A percentile compares a stretch with the other conserved stretches of the same genome.
These are phyloP conservation scores for Lepetodrilus schrolli DNA, from an alignment of 2,888 invertebrate species.

Conservation along the genomic window DNA sequence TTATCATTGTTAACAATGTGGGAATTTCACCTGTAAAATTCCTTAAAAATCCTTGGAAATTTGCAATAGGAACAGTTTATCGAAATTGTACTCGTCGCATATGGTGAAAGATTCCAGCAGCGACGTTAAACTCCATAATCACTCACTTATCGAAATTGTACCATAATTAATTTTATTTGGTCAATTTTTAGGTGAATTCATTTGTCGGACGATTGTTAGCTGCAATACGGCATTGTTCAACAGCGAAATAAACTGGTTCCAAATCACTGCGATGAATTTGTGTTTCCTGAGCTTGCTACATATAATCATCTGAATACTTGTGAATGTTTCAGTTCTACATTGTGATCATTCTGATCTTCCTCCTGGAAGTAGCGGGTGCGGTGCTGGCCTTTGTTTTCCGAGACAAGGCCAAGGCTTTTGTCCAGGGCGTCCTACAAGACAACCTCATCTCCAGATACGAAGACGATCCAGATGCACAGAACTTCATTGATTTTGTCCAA, in stretches of 20 bases:
- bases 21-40: too few species aligned
- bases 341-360: conserved; percentile 89
- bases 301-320: neutral
- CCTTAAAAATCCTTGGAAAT: too few species aligned
- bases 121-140: too few species aligned
- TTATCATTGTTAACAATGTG: too few species aligned
- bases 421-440: conserved; percentile 88
- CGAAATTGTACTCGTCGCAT: too few species aligned
- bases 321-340: conserved; percentile 84
- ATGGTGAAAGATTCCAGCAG: too few species aligned
- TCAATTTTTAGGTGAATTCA: neutral
- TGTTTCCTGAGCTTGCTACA: neutral
- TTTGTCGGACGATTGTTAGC: too few species aligned
- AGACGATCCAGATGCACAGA: conserved; percentile 93
- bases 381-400: conserved; percentile 95
- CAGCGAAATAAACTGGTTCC: too few species aligned
- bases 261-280: neutral
- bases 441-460: conserved; percentile 93
- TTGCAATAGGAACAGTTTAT: too few species aligned
- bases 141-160: neutral
- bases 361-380: conserved; percentile 92
- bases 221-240: too few species aligned
- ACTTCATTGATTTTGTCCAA: conserved; percentile 95
- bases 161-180: neutral
- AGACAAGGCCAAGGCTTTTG: conserved; percentile 87